A percentile compares a stretch with the other conserved stretches of the same genome.
phyloP scores from a whole-genome alignment of 2,113 vertebrate species.

The Takifugu bimaculatus region DNA sequence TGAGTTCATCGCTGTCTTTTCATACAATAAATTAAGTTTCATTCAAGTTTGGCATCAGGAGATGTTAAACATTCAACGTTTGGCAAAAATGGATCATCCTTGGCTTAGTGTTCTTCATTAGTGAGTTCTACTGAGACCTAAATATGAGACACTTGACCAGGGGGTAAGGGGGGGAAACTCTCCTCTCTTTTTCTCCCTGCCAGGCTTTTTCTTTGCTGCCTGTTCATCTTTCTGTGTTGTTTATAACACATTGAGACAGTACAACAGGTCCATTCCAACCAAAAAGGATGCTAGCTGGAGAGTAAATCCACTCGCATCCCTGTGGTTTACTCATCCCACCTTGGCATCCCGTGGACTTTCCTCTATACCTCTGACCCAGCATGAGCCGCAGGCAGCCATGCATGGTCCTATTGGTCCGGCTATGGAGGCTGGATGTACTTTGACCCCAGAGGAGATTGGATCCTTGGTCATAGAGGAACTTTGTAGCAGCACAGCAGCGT shows the following conservation, averaged over 20 bases:
- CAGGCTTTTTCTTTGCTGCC: not conserved
- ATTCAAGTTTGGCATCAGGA: constrained; percentile 12
- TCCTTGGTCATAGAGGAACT: constrained; percentile 38
- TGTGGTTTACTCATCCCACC: constrained; percentile 57
- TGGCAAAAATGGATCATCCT: constrained; percentile 9
- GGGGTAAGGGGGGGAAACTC: too few species aligned
- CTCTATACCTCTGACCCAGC: constrained; percentile 50
- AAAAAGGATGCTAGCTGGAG: constrained; percentile 55
- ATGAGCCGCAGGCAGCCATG: constrained; percentile 45
- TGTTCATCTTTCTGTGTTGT: constrained; percentile 31
- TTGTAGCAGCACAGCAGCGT: constrained; percentile 28
- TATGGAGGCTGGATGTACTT: constrained; percentile 29
- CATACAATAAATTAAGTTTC: constrained; percentile 28
- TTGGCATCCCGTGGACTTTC: constrained; percentile 36
- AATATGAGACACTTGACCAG: not conserved
- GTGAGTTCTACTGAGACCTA: not conserved
- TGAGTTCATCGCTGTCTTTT: constrained; percentile 38
- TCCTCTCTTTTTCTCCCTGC: too few species aligned
- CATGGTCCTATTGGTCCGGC: constrained; percentile 56
- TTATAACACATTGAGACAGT: constrained; percentile 22
- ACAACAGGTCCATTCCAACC: constrained; percentile 44
- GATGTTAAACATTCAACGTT: not conserved
- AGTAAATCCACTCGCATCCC: constrained; percentile 68
- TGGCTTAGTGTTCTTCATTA: constrained; percentile 9
- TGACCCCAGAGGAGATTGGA: constrained; percentile 67